Evolutionary conservation across 92 coral and sea anemone species (phyloP).

Genomic region (Hydrozoanthus gracilis): DNA sequence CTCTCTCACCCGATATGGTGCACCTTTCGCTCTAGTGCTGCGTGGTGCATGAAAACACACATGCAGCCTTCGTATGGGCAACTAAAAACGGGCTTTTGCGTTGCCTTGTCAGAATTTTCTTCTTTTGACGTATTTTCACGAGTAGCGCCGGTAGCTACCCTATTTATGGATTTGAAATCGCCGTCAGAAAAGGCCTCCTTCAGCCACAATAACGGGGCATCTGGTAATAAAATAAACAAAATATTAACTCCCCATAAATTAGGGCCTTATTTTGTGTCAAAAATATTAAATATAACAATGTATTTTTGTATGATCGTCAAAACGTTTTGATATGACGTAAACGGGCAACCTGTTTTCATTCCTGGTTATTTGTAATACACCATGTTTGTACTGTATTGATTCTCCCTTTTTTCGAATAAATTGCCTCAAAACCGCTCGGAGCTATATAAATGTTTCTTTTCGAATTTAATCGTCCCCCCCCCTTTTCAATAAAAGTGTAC

Average conservation of each 20-base stretch:
- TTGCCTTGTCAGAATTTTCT: background rate
- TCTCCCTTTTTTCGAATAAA: no score
- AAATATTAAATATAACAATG: background rate
- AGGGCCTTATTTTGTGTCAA: background rate
- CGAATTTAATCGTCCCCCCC: no score
- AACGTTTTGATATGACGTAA: no score
- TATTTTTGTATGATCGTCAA: background rate
- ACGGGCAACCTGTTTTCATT: no score
- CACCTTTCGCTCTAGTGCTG: conserved; percentile 7
- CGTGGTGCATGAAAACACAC: background rate
- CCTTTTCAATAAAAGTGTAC: no score
- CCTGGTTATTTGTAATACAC: no score
- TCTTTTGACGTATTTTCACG: background rate
- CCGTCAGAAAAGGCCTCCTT: conserved; percentile 1
- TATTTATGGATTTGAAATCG: conserved; percentile 18
- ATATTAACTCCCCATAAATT: background rate
- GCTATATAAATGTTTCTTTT: no score
- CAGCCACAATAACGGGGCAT: conserved; percentile 9
- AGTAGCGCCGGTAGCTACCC: background rate
- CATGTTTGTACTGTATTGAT: no score
- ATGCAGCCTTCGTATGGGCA: conserved; percentile 17
- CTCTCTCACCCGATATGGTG: conserved; percentile 18
- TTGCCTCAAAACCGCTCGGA: no score
- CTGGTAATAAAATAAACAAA: background rate
- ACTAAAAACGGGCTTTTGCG: background rate